These are phyloP conservation scores for Phataginus tricuspis DNA, from an alignment of 2,797 vertebrate genomes.

Conservation along the genomic window DNA sequence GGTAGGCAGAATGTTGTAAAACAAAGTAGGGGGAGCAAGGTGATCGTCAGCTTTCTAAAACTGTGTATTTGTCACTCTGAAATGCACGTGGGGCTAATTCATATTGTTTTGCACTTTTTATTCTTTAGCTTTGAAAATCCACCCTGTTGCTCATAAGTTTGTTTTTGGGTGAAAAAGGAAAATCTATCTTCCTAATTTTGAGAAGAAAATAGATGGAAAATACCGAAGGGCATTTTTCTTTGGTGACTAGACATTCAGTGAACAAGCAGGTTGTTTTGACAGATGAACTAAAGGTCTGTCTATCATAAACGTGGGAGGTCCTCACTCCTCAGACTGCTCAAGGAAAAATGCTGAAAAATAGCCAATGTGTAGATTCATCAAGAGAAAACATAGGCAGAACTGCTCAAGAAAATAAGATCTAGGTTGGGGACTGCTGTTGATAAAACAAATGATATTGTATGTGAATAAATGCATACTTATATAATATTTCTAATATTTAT, in stretches of 20 bases:
- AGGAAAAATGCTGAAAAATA: conserved; percentile 57
- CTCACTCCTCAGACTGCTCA: conserved; percentile 21
- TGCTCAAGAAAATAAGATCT: background rate
- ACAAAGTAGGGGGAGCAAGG: background rate
- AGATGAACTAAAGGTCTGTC: conserved; percentile 70
- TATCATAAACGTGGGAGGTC: conserved; percentile 54
- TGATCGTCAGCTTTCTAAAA: conserved; percentile 16
- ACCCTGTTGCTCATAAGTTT: background rate
- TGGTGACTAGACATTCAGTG: conserved; percentile 57
- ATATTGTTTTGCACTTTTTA: background rate
- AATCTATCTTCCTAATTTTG: conserved; percentile 40
- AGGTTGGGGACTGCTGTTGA: background rate
- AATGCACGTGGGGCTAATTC: background rate
- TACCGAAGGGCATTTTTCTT: conserved; percentile 65
- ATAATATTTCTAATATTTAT: background rate
- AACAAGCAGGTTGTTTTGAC: conserved; percentile 69
- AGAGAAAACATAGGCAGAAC: conserved; percentile 38
- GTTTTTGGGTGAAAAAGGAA: background rate
- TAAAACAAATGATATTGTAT: background rate
- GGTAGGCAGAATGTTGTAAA: background rate
- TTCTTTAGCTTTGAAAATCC: background rate
- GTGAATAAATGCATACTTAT: background rate
- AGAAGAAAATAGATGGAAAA: conserved; percentile 44
- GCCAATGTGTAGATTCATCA: background rate
- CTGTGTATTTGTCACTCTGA: background rate